phyloP scores from a whole-genome alignment of 2,113 vertebrate species.

The Protobothrops flavoviridis region DNA sequence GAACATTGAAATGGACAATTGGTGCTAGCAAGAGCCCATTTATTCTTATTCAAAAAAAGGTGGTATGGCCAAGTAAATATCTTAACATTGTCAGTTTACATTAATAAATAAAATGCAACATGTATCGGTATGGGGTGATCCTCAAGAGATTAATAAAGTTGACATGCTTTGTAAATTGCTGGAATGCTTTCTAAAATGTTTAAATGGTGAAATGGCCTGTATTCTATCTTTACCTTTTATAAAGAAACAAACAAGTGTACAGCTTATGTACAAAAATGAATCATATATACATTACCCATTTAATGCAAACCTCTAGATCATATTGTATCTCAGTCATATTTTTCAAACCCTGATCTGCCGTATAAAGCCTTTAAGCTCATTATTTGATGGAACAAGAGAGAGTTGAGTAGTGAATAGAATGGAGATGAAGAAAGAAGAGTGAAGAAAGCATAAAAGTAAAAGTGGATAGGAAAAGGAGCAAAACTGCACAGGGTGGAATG shows the following conservation, averaged over 20 bases:
- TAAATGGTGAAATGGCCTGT: slow-evolving; percentile 16
- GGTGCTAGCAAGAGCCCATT: slow-evolving; percentile 18
- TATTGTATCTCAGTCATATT: neutral
- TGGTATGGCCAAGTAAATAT: slow-evolving; percentile 38
- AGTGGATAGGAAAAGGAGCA: neutral
- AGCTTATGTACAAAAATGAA: neutral
- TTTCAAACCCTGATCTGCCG: neutral
- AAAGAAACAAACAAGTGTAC: neutral
- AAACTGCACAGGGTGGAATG: neutral
- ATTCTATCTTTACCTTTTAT: slow-evolving; percentile 18
- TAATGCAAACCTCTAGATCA: neutral
- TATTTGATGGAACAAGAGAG: neutral
- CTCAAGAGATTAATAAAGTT: slow-evolving; percentile 43
- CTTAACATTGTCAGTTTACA: slow-evolving; percentile 28
- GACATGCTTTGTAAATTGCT: slow-evolving; percentile 26
- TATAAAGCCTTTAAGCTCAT: neutral
- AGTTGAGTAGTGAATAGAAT: neutral
- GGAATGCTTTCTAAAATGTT: neutral
- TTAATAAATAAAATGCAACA: slow-evolving; percentile 47
- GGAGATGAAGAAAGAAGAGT: neutral
- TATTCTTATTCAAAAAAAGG: slow-evolving; percentile 35
- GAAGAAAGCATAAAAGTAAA: neutral
- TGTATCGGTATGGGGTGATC: slow-evolving; percentile 32
- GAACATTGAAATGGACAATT: neutral
- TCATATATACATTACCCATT: neutral